phyloP scores from a whole-genome alignment of 2,888 invertebrate genomes.

The Epistrophe grossulariae region DNA sequence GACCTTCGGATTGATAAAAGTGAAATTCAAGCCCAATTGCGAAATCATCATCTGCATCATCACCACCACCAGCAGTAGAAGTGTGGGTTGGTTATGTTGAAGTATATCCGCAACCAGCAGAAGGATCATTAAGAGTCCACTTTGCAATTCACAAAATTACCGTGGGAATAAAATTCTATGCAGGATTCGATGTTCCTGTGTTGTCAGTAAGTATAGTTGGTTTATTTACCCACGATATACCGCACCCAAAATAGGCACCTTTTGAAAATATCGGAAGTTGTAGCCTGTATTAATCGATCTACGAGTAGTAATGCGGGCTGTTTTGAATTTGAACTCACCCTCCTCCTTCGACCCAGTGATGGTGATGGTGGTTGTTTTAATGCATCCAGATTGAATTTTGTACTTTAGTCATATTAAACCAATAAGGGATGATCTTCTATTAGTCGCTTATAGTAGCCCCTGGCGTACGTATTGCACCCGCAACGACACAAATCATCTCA shows the following conservation, averaged over 20 bases:
- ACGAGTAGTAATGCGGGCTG: constrained; percentile 51
- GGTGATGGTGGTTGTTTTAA: constrained; percentile 52
- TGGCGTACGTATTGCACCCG: constrained; percentile 26
- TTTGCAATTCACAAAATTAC: constrained; percentile 49
- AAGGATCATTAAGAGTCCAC: constrained; percentile 51
- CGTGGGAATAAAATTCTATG: constrained; percentile 56
- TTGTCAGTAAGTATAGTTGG: constrained; percentile 36
- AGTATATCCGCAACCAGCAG: constrained; percentile 47
- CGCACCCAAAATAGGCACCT: constrained; percentile 49
- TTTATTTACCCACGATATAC: constrained; percentile 67
- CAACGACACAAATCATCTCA: constrained; percentile 68
- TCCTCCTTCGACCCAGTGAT: constrained; percentile 15
- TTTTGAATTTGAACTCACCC: constrained; percentile 59
- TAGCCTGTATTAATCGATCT: constrained; percentile 38
- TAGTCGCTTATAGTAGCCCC: constrained; percentile 27
- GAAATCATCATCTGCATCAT: constrained; percentile 68
- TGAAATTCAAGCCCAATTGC: constrained; percentile 66
- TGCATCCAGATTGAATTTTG: constrained; percentile 62
- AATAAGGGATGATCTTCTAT: constrained; percentile 54
- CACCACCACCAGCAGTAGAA: constrained; percentile 34
- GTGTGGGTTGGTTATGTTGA: background rate
- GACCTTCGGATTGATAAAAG: constrained; percentile 32
- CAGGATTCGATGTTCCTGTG: constrained; percentile 27
- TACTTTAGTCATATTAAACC: constrained; percentile 19
- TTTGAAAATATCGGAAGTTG: constrained; percentile 47